Base-by-base conservation (phyloP, 2,888 invertebrate genomes). In the Ptychoptera albimana region DNA sequence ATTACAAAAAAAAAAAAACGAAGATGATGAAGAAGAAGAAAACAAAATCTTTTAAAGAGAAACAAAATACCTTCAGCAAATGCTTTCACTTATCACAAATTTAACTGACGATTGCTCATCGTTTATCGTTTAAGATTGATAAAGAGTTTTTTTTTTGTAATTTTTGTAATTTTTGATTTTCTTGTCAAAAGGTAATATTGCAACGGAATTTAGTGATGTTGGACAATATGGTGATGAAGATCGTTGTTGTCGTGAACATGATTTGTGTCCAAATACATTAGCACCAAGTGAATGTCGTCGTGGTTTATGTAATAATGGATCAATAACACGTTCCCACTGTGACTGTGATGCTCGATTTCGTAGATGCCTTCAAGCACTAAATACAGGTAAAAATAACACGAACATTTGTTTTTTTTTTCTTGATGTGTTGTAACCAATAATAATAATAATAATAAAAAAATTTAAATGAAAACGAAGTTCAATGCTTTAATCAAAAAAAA, bases 331-430 rank as follows among this genome's bases (percentile, higher is more conserved):
- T 45, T 79, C 80, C 1, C 79, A 82, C 54, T 84, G 83, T 56
- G 77, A 79, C 53, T 84, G 84, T 54, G 83, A 84, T 56, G 74
- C 75, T 1, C 69, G 71, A 52, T 79, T 85, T 55, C 69, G 80
- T 34, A 65, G 74, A 44, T 85, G 84, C 56, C 63, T 85, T 40
- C 75, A 77, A 55, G 69, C 70, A 45, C 66, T 78, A 6, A 75
- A 75, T 51, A 74, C 79, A 16, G 63, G 62, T 61, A 50, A 31
- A 29, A 13, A 15, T 8, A 32, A 23, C 7, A 23, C 23, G 23
- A 5, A 5, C 7, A 23, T 5, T 3, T 23, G 23, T 7, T 3
- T 3, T 23, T 23, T 23, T 23, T 23, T 23, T 23, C 7, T 23
- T 23, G 23, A n/a, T n/a, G n/a, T n/a, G n/a, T n/a, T n/a, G n/a